Base-by-base conservation (phyloP, 2,888 invertebrate species). In the Phyllotreta cruciferae region DNA sequence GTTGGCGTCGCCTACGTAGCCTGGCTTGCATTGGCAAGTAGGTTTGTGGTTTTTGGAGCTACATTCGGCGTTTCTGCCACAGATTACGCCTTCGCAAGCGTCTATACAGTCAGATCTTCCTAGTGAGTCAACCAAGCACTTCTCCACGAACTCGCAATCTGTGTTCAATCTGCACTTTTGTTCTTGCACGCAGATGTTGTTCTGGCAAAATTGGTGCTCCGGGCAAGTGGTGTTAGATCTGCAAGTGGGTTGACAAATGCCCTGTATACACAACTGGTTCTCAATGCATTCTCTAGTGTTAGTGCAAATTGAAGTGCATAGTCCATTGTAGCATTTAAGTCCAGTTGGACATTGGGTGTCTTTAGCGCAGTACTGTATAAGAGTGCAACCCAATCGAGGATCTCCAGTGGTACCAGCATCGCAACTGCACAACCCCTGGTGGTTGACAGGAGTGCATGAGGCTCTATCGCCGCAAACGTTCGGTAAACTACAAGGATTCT, bases 381-480 rank as follows among this genome's bases (percentile, higher is more conserved):
- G 86, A 34, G 91, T 88, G 77, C 95, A 95, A 9, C 94, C 94
- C 66, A 93, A 84, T 64, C 91, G 89, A 8, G 95, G 92, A 81
- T 94, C 92, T 34, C 94, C 94, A 0, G 93, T 93, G 68, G 87
- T 91, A 47, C 94, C 94, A 24, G 92, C 85, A 71, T 89, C 85
- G 78, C 96, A 96, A n/a, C 88, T 86, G 76, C 96, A 96, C 39
- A 91, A 84, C 0, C 92, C 92, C 52, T 90, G 87, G 74, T 95
- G 94, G 78, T 92, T 92, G 68, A 85, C 84, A 0, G 92, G 85
- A 1, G 86, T 81, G 75, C 95, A 95, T 62, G 88, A 86, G 0
- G 94, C 90, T 76, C 90, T 90, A 66, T 87, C 86, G 0, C 95
- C 95, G 73, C 95, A 95, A 0, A 92, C 91, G 68, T 93, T 92